Conservation (phyloP, 2,113 vertebrate species). For the Corythornis vintsioides region DNA sequence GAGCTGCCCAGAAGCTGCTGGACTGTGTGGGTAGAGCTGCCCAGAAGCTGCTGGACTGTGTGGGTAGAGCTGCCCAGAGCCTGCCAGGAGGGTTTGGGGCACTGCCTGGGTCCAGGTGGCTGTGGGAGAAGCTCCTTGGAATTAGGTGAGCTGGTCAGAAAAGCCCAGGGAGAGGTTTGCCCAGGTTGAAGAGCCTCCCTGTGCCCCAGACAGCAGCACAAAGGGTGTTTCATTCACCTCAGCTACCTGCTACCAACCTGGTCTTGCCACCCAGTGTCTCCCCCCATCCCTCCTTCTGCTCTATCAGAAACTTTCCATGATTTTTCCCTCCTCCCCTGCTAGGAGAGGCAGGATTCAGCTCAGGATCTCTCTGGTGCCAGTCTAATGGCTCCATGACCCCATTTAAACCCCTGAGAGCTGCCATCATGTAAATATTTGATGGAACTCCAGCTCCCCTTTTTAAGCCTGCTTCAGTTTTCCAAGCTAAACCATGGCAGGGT, state of each 20-base stretch:
- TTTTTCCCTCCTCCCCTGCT: not conserved
- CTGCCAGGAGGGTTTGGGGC: not conserved
- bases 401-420: not conserved
- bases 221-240: not conserved
- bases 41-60: not conserved
- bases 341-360: not conserved
- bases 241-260: fast-evolving
- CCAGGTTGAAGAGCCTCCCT: not conserved
- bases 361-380: not conserved
- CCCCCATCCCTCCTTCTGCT: not conserved
- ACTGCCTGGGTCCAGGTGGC: not conserved
- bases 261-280: not conserved
- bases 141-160: not conserved
- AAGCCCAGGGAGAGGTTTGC: not conserved
- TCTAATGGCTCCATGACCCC: not conserved
- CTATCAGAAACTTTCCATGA: not conserved
- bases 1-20: not conserved
- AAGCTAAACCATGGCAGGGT: not conserved
- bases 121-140: not conserved
- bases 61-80: not conserved
- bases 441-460: not conserved
- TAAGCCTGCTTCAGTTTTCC: not conserved
- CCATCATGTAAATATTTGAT: constrained; percentile 2
- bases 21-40: not conserved
- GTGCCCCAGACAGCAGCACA: not conserved